A percentile compares a stretch with the other conserved stretches of the same genome.
phyloP scores from a whole-genome alignment of 2,888 invertebrate species.

The Aspidapion aeneum region DNA sequence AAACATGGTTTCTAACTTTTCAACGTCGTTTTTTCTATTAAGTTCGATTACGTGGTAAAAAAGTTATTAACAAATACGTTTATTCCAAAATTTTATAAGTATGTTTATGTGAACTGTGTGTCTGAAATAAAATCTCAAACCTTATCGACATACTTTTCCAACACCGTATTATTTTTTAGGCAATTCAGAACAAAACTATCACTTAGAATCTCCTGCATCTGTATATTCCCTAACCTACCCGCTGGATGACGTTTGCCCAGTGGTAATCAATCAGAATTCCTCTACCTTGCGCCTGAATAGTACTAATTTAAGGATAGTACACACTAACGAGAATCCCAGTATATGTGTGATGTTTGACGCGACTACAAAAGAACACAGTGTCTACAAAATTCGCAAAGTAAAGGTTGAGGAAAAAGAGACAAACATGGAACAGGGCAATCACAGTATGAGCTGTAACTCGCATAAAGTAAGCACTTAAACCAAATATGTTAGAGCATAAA shows the following conservation, averaged over 20 bases:
- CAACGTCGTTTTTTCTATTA: too few species aligned
- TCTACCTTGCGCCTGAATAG: slow-evolving; percentile 61
- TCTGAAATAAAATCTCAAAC: too few species aligned
- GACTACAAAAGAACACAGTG: slow-evolving; percentile 72
- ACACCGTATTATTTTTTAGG: too few species aligned
- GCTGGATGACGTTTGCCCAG: slow-evolving; percentile 85
- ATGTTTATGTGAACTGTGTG: too few species aligned
- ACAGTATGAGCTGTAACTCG: slow-evolving; percentile 33
- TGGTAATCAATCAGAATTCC: slow-evolving; percentile 66
- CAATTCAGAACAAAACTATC: not conserved
- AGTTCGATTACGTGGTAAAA: too few species aligned
- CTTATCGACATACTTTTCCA: too few species aligned
- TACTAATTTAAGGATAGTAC: slow-evolving; percentile 63
- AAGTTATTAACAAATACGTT: too few species aligned
- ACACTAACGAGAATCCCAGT: slow-evolving; percentile 72
- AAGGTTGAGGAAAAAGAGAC: slow-evolving; percentile 61
- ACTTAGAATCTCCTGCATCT: slow-evolving; percentile 48
- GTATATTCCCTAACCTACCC: slow-evolving; percentile 88
- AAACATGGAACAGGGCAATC: slow-evolving; percentile 30
- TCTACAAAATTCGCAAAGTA: slow-evolving; percentile 77
- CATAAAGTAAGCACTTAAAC: slow-evolving; percentile 30
- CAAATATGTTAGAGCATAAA: too few species aligned
- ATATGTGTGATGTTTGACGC: slow-evolving; percentile 78
- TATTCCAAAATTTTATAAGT: too few species aligned
- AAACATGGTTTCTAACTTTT: too few species aligned